Evolutionary conservation across 2,888 invertebrate species (phyloP), one percentile per base, ranked within the genome.

Genomic region (Aspidapion aeneum): DNA sequence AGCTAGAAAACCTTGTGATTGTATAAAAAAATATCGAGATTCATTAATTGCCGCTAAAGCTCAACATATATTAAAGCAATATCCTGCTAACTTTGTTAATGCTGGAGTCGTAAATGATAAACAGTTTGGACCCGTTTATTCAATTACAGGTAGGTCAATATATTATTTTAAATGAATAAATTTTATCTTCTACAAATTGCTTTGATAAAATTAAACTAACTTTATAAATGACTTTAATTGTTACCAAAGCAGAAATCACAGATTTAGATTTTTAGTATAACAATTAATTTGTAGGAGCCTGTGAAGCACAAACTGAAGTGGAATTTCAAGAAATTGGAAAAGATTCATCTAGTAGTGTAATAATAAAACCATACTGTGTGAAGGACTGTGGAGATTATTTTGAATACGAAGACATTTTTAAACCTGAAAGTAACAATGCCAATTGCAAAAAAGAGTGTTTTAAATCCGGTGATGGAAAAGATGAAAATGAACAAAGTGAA

Each of bases 1-100:
- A 20, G 63, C 59, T n/a, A 22, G 64, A 56, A 62, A 48, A 35
- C 61, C 63, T 7, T 66, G 66, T 52, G 59, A 58, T 35, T 68
- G 63, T 22, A 12, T 63, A 20, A 1, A 58, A 9, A 63, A 50
- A 17, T 65, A 67, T 35, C 16, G 63, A n/a, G 17, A 62, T 2
- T 21, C 58, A 48, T 48, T 67, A 12, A 20, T 63, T 17, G 48
- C 63, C 3, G 50, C 63, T 49, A 48, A 18, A 22, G 18, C 58
- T 1, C 67, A 67, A 57, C 64, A 67, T 51, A 18, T 57, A 48
- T 17, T 65, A 3, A 56, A 63, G 9, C 20, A 55, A 19, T 21
- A 62, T 49, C 18, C 57, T 19, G 22, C 22, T 1, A 50, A 12
- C 1, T 65, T 65, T 12, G 63, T 67, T 0, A 67, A 63, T 21